Base-by-base conservation (phyloP, 2,797 vertebrate genomes). In the Neosilurus mollespiculum region DNA sequence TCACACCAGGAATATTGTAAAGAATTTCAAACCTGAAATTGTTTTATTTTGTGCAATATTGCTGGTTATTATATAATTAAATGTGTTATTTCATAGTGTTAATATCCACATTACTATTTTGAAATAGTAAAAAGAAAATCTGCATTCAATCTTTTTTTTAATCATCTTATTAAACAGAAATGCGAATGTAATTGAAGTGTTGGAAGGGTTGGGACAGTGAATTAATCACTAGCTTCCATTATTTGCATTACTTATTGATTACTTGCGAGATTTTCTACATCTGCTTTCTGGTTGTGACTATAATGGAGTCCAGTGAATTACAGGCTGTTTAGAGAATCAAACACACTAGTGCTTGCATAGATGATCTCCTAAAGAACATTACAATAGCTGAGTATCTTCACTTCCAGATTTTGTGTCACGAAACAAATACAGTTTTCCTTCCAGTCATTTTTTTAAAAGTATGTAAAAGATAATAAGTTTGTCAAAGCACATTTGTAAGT, bases 181-280 rank as follows among this genome's bases (percentile, higher is more conserved):
- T 43, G n/a, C 37, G 20, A 62, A 62, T 9, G 14, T 58, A 62
- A 62, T 78, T 43, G 49, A 78, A 62, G 30, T 24, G 34, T 49
- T 78, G 22, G 22, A 15, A 49, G 24, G 34, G 58, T 14, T 62
- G 62, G 30, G 22, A 78, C 59, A 5, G 24, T 18, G 9, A 61
- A 77, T 43, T n/a, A 43, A 61, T 77, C 20, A n/a, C 22, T 16
- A 64, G 37, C 76, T 78, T 24, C 37, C 76, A 49, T 51, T 51
- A 49, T 62, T 77, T 61, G 59, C 20, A 37, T 76, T 59, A 78
- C 34, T 49, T 78, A 64, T 77, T 24, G 75, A 77, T 77, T 77
- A 18, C 30, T n/a, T 58, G 16, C 0, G 54, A 58, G 54, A 75
- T 61, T 62, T 76, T 49, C 75, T 61, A 22, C 34, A 16, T 62